These are phyloP conservation scores for Lemur catta DNA, from an alignment of 2,797 vertebrate species.

Conservation along the genomic window DNA sequence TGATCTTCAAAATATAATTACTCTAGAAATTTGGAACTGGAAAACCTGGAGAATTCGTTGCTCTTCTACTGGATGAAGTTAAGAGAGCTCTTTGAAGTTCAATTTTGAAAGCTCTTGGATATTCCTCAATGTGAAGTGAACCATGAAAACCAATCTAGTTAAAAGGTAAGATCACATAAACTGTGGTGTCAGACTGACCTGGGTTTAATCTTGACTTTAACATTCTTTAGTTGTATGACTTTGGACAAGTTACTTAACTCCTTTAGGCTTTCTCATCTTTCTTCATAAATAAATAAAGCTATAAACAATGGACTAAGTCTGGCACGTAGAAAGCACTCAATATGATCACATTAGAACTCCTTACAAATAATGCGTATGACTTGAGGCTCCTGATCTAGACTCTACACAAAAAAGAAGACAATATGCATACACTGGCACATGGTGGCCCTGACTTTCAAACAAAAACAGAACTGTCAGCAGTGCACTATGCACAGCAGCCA, in stretches of 20 bases:
- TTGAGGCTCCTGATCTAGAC: not conserved
- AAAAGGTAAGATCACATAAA: slow-evolving; percentile 18
- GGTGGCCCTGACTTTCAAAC: not conserved
- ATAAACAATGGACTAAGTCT: not conserved
- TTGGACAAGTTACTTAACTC: not conserved
- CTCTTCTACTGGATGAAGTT: not conserved
- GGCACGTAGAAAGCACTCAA: not conserved
- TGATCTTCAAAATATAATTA: slow-evolving; percentile 6
- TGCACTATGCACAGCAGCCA: not conserved
- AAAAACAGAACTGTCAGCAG: not conserved
- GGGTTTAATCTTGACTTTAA: slow-evolving; percentile 42
- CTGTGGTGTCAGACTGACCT: not conserved
- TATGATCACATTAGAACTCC: not conserved
- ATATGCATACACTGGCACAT: not conserved
- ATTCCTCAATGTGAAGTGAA: slow-evolving; percentile 2
- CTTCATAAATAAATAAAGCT: slow-evolving; percentile 27
- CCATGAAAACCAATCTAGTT: not conserved
- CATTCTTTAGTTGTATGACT: not conserved
- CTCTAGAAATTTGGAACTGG: not conserved
- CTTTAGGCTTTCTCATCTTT: not conserved
- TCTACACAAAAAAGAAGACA: not conserved
- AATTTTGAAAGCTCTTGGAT: not conserved
- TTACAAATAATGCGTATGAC: not conserved
- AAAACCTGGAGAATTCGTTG: not conserved
- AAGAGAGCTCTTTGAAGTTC: not conserved